These are phyloP conservation scores for Xestoiulus laeticollis DNA, from an alignment of 2,888 invertebrate genomes.

Conservation along the genomic window DNA sequence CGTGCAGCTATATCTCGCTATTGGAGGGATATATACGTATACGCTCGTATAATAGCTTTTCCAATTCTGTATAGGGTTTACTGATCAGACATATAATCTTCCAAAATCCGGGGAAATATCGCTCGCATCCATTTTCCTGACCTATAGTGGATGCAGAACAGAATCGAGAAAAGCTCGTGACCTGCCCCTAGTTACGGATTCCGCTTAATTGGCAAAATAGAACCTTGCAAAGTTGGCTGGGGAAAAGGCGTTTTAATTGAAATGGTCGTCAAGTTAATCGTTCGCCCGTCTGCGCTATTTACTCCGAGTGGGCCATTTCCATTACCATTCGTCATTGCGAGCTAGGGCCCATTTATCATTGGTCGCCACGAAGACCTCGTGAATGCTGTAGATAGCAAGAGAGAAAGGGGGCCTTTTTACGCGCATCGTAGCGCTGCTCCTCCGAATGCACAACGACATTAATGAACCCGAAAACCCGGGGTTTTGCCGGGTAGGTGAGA, in stretches of 20 bases:
- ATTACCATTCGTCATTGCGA: slow-evolving; percentile 8
- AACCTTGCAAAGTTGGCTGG: not conserved
- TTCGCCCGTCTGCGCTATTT: slow-evolving; percentile 24
- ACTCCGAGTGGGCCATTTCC: slow-evolving; percentile 12
- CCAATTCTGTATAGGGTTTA: no score
- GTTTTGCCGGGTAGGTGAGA: slow-evolving; percentile 20
- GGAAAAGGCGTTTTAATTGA: slow-evolving; percentile 41
- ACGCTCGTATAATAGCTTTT: no score
- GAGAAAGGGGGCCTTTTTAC: not conserved
- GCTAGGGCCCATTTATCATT: slow-evolving; percentile 13
- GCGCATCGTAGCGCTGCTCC: not conserved
- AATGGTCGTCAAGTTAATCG: slow-evolving; percentile 36
- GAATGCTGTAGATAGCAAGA: not conserved
- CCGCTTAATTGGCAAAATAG: not conserved
- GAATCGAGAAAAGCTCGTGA: not conserved
- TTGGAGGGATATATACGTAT: no score
- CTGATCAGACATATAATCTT: no score
- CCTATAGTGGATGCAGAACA: not conserved
- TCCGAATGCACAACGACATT: not conserved
- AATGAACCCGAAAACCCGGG: slow-evolving; percentile 41
- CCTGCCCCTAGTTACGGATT: slow-evolving; percentile 1
- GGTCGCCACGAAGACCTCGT: not conserved
- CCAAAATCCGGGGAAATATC: no score
- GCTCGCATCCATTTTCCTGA: not conserved
- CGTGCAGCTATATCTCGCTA: no score